Evolutionary conservation across 2,113 vertebrate genomes (phyloP), one percentile per base, ranked within the genome.

Genomic region (Gavialis gangeticus): DNA sequence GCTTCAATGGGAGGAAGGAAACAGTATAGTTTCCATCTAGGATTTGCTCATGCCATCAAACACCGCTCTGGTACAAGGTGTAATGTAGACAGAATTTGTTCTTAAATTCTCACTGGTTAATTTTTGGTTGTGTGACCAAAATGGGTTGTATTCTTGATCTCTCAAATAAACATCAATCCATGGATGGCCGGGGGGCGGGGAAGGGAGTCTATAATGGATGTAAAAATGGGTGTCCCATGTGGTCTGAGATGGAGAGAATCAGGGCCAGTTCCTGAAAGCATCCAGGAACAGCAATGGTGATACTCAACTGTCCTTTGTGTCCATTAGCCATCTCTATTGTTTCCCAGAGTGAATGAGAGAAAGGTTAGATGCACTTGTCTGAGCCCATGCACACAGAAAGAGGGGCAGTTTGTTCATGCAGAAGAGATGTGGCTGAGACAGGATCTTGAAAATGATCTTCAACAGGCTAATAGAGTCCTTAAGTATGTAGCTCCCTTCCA

Each of bases 381-480:
- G 14, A 24, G 69, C 13, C 12, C 21, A 46, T 11, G 19, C 34
- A 37, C 11, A 3, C 7, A 21, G 5, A 22, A 18, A 71, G 1
- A 58, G 73, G 93, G 83, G 85, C 77, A 82, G 82, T 4, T 0
- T 0, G 63, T 83, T 0, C 10, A n/a, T 1, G 1, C 0, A 1
- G 76, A 12, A 37, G 63, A 57, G 0, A 0, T 0, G 0, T 62
- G 81, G 81, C 0, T 1, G 60, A 80, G 87, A 91, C 3, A 6
- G 3, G 28, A 28, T 46, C 81, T 79, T 82, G 56, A 63, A 56
- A 59, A 4, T 5, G 10, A 5, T 76, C 56, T 69, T 85, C 69
- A 69, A 34, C 67, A 22, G 19, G 30, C 19, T 34, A 22, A 69
- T 30, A 16, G 69, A 73, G 69, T 34, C 22, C 67, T 11, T 71